Base-by-base conservation (phyloP, 2,888 invertebrate genomes). In the Syrphus vitripennis region DNA sequence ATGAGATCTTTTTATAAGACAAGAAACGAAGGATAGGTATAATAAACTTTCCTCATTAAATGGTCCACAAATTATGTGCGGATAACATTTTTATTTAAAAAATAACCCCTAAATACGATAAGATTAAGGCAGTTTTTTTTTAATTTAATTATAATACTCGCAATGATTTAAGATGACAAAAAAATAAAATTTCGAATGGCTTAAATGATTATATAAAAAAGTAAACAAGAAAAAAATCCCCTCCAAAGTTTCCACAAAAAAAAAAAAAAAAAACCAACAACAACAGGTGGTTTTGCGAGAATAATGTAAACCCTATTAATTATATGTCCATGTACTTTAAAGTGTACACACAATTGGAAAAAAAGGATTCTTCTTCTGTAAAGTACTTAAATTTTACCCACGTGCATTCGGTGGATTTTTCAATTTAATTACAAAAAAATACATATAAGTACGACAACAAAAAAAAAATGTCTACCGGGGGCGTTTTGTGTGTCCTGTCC, bases 341-440 rank as follows among this genome's bases (percentile, higher is more conserved):
- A 6, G 2, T 3, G 14, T 12, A 5, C 1, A n/a, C 14, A 14
- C 24, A 40, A 26, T 61, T 10, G 14, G 12, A 12, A 12, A 9
- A 42, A 63, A 63, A 42, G 42, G 61, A 63, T 63, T 24, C 16
- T 26, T 16, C 12, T 16, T 16, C 12, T 16, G n/a, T 0, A 4
- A 6, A 65, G 21, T 24, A 31, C 40, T 65, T 45, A 29, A 26
- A 40, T 24, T 16, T 40, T 4, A 61, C 61, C 61, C 61, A 61
- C 61, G 40, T n/a, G 7, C 40, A 14, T 24, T 61, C 40, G 14
- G n/a, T n/a, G 37, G 37, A 61, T 26, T 61, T 24, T 61, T 34
- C 21, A 37, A 21, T 59, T 37, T 37, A 59, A 59, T 59, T 59
- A 9, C 14, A 59, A 59, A 59, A 57, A 59, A 55, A n/a, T n/a